A percentile compares a stretch with the other conserved stretches of the same genome.
Conservation (phyloP, 2,113 vertebrate species). For the Beaufortia kweichowensis region DNA sequence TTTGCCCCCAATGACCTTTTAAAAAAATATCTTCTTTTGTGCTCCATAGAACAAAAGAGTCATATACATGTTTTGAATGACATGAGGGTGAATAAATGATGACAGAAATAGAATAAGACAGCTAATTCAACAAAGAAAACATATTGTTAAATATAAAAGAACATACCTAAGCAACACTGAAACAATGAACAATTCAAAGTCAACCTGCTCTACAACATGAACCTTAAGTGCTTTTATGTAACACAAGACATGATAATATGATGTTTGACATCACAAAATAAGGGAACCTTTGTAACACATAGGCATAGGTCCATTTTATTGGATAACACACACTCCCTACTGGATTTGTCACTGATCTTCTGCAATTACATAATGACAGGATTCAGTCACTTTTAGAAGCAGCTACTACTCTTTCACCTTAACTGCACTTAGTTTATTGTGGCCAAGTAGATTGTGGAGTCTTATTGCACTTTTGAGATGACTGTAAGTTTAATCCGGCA, state of each 20-base stretch:
- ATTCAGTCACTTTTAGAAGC: slow-evolving; percentile 24
- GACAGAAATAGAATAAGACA: no score
- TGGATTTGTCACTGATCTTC: slow-evolving; percentile 16
- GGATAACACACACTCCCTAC: neutral
- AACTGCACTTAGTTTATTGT: slow-evolving; percentile 39
- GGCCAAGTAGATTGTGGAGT: slow-evolving; percentile 40
- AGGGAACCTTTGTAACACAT: neutral
- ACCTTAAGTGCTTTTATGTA: neutral
- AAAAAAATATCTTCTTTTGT: no score
- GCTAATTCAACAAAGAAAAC: no score
- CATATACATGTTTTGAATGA: no score
- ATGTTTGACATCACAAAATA: neutral
- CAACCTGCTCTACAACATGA: no score
- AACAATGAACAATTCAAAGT: no score
- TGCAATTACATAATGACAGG: slow-evolving; percentile 34
- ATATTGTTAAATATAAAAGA: no score
- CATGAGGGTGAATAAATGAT: no score
- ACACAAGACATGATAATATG: neutral
- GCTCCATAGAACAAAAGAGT: no score
- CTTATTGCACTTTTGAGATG: slow-evolving; percentile 28
- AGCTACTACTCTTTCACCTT: slow-evolving; percentile 28
- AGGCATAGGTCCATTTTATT: neutral
- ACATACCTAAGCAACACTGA: no score
- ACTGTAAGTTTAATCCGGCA: slow-evolving; percentile 49
- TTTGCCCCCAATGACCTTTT: no score